Evolutionary conservation across 2,113 vertebrate genomes (phyloP).

Genomic region (Synodontis membranacea): DNA sequence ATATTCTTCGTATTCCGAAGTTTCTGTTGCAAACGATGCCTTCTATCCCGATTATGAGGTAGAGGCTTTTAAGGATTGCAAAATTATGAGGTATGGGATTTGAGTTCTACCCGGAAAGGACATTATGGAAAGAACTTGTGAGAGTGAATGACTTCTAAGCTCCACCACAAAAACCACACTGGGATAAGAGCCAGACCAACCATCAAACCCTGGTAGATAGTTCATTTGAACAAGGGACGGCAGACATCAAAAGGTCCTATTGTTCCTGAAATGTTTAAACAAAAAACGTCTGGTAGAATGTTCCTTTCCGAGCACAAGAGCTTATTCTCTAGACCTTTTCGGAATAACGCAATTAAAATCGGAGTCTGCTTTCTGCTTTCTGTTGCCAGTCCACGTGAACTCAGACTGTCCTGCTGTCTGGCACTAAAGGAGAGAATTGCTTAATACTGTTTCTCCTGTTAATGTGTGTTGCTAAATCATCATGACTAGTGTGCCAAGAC

Average conservation of each 20-base stretch:
- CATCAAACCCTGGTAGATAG: constrained; percentile 33
- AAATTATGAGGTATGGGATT: constrained; percentile 39
- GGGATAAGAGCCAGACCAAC: constrained; percentile 34
- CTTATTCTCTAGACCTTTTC: constrained; percentile 42
- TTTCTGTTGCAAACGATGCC: constrained; percentile 15
- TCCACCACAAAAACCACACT: constrained; percentile 39
- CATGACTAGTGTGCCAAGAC: constrained; percentile 50
- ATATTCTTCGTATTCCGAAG: background rate
- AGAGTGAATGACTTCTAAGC: constrained; percentile 34
- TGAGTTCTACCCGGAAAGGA: constrained; percentile 28
- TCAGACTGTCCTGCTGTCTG: constrained; percentile 49
- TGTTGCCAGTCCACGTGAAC: constrained; percentile 56
- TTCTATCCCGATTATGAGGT: constrained; percentile 36
- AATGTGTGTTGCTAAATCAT: constrained; percentile 54
- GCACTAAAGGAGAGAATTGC: constrained; percentile 50
- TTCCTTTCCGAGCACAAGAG: constrained; percentile 41
- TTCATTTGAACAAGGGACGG: constrained; percentile 27
- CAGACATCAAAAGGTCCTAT: constrained; percentile 51
- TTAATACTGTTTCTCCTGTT: constrained; percentile 41
- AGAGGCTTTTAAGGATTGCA: constrained; percentile 7
- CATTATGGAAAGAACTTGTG: constrained; percentile 42
- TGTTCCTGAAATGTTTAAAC: constrained; percentile 46
- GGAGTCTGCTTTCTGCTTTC: constrained; percentile 58
- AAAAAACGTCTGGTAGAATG: constrained; percentile 31
- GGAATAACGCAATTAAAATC: constrained; percentile 50